Evolutionary conservation across 2,113 vertebrate genomes (phyloP).

Genomic region (Hyla sarda): DNA sequence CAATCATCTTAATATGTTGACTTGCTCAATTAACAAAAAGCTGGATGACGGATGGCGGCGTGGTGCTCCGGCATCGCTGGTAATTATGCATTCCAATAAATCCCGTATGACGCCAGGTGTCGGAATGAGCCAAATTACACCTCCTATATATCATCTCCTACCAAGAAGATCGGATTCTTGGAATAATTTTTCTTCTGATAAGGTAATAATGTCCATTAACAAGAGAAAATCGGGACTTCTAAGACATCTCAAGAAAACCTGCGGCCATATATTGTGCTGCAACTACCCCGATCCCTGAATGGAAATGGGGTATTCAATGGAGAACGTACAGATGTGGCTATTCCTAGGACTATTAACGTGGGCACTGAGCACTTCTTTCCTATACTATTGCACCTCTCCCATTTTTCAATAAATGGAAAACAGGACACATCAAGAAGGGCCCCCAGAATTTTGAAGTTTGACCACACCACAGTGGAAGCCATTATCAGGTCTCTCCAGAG

Average conservation of each 20-base stretch:
- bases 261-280: not conserved
- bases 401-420: too few species aligned
- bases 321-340: too few species aligned
- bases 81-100: conserved; percentile 20
- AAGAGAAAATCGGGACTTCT: not conserved
- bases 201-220: not conserved
- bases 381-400: too few species aligned
- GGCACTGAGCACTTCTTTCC: too few species aligned
- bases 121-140: conserved; percentile 6
- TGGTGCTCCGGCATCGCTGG: not conserved
- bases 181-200: not conserved
- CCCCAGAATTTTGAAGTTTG: too few species aligned
- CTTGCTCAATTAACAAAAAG: conserved; percentile 23
- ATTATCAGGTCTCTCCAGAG: too few species aligned
- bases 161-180: too few species aligned
- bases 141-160: not conserved
- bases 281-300: not conserved
- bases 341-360: too few species aligned
- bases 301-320: too few species aligned
- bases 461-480: too few species aligned
- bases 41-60: not conserved
- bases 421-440: too few species aligned
- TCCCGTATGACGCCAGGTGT: not conserved
- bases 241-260: not conserved
- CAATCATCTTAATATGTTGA: conserved; percentile 16